These are phyloP conservation scores for Oceanodroma tethys DNA, from an alignment of 2,113 vertebrate species.

Conservation along the genomic window DNA sequence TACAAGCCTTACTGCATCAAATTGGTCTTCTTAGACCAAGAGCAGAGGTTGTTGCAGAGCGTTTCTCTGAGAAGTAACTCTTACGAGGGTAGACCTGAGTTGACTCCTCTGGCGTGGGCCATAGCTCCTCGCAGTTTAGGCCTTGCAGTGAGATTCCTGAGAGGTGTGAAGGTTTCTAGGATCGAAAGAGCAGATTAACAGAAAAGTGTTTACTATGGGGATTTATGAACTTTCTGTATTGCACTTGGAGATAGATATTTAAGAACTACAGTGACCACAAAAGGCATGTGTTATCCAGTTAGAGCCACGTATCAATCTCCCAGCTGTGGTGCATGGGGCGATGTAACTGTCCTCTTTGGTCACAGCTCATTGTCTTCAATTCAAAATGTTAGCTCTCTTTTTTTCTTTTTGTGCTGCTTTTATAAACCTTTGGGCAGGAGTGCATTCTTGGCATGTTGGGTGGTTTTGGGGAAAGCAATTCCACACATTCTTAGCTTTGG, in stretches of 20 bases:
- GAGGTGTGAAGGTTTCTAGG: neutral
- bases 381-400: neutral
- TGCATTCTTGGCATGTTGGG: slow-evolving; percentile 18
- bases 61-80: neutral
- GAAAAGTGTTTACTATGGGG: neutral
- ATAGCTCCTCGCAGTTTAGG: neutral
- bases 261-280: neutral
- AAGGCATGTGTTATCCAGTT: neutral
- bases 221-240: neutral
- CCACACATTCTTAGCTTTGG: slow-evolving; percentile 54
- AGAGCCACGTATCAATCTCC: neutral
- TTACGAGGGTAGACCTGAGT: neutral
- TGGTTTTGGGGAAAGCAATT: slow-evolving; percentile 1
- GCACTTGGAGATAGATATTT: neutral
- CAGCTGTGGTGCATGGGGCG: neutral
- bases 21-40: neutral
- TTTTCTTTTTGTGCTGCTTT: neutral
- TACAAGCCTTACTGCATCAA: neutral
- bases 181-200: neutral
- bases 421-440: slow-evolving; percentile 8
- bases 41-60: neutral
- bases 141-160: neutral
- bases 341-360: neutral
- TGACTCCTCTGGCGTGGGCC: neutral
- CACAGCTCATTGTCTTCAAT: neutral